Evolutionary conservation across 2,888 invertebrate genomes (phyloP), one percentile per base, ranked within the genome.

Genomic region (Drosophila siamana): DNA sequence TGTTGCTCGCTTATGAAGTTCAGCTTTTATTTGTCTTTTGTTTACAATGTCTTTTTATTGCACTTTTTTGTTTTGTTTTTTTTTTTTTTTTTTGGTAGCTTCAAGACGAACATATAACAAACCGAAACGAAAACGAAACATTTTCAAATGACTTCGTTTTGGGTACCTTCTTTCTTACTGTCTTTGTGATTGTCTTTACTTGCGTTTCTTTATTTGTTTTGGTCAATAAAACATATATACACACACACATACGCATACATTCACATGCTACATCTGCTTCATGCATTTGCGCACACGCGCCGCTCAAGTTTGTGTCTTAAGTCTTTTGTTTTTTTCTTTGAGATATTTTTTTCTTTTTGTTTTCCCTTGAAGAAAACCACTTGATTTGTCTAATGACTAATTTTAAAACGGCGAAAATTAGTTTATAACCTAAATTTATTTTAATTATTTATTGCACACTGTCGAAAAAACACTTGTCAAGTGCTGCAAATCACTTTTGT

Each of bases 231-330:
- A 63, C 51, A 63, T 48, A 62, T 48, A 38, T 30, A 44, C 69
- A 59, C 50, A 46, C 36, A 65, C 43, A 54, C 56, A 61, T 16
- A 38, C 46, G 52, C 44, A 61, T 50, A 63, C 56, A 60, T 16
- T 8, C 26, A 41, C 61, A 64, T 74, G 57, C 24, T 56, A 50
- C 50, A 40, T 44, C 62, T 56, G 62, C 51, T 75, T 78, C 70
- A 86, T 87, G 79, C 67, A 70, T 61, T 69, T 74, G 74, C 69
- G 80, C 80, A 80, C 71, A 76, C 71, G 88, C 65, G 66, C 60
- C 76, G 68, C 69, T 70, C 69, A 78, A 86, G 86, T 89, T 86
- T 80, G 78, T 89, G 71, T 73, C 87, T 80, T 75, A 73, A 88
- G 88, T 86, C 84, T 89, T 88, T 89, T 56, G 80, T 79, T 76